Percentiles rank a stretch among this genome's conserved stretches.
These are phyloP conservation scores for Pomatostomus ruficeps DNA, from an alignment of 2,113 vertebrate species.

Conservation along the genomic window DNA sequence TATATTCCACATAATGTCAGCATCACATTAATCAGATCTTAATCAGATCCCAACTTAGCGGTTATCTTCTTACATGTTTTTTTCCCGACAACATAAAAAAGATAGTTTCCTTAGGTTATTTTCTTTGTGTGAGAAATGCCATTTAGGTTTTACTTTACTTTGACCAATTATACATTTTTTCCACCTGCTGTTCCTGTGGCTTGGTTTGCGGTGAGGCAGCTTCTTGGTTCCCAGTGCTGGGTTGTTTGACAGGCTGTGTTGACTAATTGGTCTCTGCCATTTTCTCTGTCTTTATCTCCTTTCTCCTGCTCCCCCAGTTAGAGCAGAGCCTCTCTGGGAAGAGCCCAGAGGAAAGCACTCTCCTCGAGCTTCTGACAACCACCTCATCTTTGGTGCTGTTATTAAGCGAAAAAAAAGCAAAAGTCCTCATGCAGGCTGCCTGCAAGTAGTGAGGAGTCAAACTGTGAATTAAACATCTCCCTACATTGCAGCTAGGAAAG, in stretches of 20 bases:
- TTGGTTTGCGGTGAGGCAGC: neutral
- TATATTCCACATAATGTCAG: neutral
- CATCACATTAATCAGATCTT: neutral
- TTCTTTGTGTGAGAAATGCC: neutral
- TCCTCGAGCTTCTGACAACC: neutral
- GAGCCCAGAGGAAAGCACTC: neutral
- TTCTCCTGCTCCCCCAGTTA: neutral
- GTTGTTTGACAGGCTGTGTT: neutral
- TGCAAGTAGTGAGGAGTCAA: neutral
- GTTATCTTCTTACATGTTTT: neutral
- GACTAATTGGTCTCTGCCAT: neutral
- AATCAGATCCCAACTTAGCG: neutral
- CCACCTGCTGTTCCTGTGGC: neutral
- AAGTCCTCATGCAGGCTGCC: neutral
- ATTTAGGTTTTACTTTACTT: neutral
- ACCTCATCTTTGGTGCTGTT: neutral
- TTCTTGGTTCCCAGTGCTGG: neutral
- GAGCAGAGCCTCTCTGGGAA: neutral
- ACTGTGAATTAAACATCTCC: neutral
- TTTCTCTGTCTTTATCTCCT: neutral
- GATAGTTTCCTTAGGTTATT: neutral
- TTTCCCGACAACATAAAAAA: neutral
- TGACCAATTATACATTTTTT: neutral
- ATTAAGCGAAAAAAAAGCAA: neutral
- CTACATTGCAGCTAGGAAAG: neutral